Base-by-base conservation (phyloP, 2,888 invertebrate species). In the Cylindroiulus punctatus region DNA sequence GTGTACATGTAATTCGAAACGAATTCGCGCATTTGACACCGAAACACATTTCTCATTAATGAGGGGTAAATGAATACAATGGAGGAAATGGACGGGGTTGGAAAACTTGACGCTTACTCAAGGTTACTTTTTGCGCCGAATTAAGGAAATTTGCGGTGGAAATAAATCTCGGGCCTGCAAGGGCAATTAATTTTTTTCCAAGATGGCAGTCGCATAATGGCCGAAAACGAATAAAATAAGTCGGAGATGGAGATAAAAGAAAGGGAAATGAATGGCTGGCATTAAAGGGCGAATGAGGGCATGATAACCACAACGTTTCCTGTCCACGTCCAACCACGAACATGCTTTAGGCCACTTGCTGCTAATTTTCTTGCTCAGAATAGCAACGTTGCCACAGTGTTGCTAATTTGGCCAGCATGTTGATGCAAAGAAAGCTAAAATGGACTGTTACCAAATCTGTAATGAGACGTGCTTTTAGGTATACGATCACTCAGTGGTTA, bases 1-100 rank as follows among this genome's bases (percentile, higher is more conserved):
- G n/a, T n/a, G n/a, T n/a, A n/a, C n/a, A n/a, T n/a, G 65, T 65
- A 65, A 65, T 65, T 65, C 57, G 57, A 57, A 22, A 57, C 57
- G 22, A 57, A 22, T 57, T 57, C 26, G 65, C 22, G 65, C 65
- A 26, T 26, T 57, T 22, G 65, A 65, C 65, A 65, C 65, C 65
- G 65, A 65, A 65, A 65, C 65, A 65, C 65, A 65, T 65, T 65
- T 65, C 26, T 65, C 65, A 65, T 65, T 65, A 65, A 65, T 65
- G 26, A 65, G 65, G 65, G 65, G 65, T 65, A 65, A 65, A 65
- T 26, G 65, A 65, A 65, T 65, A 26, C 65, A 65, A 65, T 65
- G 65, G 40, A 65, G 65, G 65, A 65, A 65, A 26, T 65, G 65
- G 65, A 65, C 26, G 22, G 26, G n/a, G n/a, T n/a, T n/a, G 26